phyloP scores from a whole-genome alignment of 1,140 invertebrate species.

The Thereuonema tuberculata region DNA sequence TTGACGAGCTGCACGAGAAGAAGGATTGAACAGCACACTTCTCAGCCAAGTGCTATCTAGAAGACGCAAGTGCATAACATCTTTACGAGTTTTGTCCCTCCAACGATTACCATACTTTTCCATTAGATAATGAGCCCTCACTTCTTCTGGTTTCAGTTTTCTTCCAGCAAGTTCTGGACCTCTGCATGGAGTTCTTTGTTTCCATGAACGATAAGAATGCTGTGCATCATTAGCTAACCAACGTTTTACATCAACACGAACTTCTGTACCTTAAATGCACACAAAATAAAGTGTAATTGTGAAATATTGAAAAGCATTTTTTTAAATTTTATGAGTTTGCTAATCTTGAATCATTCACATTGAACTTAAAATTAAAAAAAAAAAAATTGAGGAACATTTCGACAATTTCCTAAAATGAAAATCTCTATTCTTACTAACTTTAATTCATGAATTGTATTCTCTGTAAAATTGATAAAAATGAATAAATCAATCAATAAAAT shows the following conservation, averaged over 20 bases:
- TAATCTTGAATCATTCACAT: too few relatives aligned
- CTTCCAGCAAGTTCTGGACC: slow-evolving; percentile 22
- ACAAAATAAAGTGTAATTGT: too few relatives aligned
- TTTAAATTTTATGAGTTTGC: too few relatives aligned
- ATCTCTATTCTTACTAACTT: too few relatives aligned
- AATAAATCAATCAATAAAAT: too few relatives aligned
- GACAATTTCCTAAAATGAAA: too few relatives aligned
- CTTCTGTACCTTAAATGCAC: slow-evolving; percentile 26
- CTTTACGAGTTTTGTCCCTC: slow-evolving; percentile 28
- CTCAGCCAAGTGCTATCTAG: slow-evolving; percentile 65
- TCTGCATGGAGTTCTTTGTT: slow-evolving; percentile 38
- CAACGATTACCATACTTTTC: slow-evolving; percentile 57
- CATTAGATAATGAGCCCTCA: slow-evolving; percentile 45
- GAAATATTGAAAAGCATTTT: too few relatives aligned
- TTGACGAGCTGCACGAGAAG: slow-evolving; percentile 70
- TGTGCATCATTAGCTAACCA: slow-evolving; percentile 60
- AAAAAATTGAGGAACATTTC: not conserved
- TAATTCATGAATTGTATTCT: too few relatives aligned
- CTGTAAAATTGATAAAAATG: too few relatives aligned
- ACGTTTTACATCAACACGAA: slow-evolving; percentile 54
- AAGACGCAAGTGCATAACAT: slow-evolving; percentile 31
- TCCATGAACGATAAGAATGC: slow-evolving; percentile 57
- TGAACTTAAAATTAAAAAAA: too few relatives aligned
- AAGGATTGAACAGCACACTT: slow-evolving; percentile 77
- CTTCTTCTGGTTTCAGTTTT: slow-evolving; percentile 34